Evolutionary conservation across 2,113 vertebrate genomes (phyloP).

Genomic region (Larimichthys crocea): DNA sequence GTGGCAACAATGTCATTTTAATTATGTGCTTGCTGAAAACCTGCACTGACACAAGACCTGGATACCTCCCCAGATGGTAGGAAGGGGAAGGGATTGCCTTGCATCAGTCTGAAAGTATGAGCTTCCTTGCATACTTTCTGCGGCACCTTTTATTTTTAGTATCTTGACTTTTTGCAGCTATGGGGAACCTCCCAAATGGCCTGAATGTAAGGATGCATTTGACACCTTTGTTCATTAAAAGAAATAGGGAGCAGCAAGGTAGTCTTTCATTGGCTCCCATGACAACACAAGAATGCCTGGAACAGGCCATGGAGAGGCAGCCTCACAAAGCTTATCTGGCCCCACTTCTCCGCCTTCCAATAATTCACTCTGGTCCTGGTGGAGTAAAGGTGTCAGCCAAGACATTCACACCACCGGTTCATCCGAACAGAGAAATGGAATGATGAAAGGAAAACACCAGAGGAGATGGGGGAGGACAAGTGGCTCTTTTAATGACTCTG

Average conservation of each 20-base stretch:
- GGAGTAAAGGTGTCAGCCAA: constrained; percentile 78
- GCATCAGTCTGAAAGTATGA: constrained; percentile 42
- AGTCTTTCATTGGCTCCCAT: constrained; percentile 75
- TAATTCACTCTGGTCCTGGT: constrained; percentile 77
- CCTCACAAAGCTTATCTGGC: constrained; percentile 73
- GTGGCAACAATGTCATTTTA: constrained; percentile 71
- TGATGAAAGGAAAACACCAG: constrained; percentile 78
- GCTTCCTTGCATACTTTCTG: constrained; percentile 54
- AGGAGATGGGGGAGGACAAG: constrained; percentile 73
- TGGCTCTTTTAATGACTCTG: constrained; percentile 78
- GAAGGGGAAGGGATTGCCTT: constrained; percentile 43
- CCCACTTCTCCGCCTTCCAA: constrained; percentile 70
- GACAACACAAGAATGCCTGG: constrained; percentile 62
- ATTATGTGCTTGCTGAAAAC: constrained; percentile 72
- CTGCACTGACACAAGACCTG: constrained; percentile 24
- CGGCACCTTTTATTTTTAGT: constrained; percentile 77
- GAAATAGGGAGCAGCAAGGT: constrained; percentile 70
- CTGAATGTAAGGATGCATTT: constrained; percentile 72
- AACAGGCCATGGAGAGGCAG: constrained; percentile 60
- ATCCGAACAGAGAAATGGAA: constrained; percentile 60
- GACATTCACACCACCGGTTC: constrained; percentile 63
- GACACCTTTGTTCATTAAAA: constrained; percentile 86
- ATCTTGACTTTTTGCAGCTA: constrained; percentile 71
- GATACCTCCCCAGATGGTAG: constrained; percentile 60
- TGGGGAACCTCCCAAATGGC: constrained; percentile 77